Percentiles rank a stretch among this genome's conserved stretches.
These are phyloP conservation scores for Chaetops frenatus DNA, from an alignment of 2,113 vertebrate genomes.

Conservation along the genomic window DNA sequence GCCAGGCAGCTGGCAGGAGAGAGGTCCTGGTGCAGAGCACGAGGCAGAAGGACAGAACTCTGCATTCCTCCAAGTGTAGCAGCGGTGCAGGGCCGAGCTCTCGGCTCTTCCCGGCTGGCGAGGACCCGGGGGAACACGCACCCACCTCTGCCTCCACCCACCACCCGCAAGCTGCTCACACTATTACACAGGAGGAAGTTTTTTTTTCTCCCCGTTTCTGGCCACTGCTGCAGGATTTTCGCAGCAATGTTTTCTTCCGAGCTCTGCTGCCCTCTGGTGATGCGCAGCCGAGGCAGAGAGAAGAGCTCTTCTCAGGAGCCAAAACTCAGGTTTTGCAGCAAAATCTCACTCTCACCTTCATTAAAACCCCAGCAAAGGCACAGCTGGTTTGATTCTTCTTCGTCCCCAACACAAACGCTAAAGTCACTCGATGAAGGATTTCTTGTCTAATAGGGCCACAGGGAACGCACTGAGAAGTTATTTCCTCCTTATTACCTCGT, in stretches of 20 bases:
- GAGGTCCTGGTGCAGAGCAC: background rate
- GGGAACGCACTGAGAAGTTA: background rate
- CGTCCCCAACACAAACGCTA: background rate
- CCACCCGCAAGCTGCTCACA: background rate
- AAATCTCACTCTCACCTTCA: background rate
- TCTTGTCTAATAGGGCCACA: background rate
- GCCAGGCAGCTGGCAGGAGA: background rate
- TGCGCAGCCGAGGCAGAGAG: background rate
- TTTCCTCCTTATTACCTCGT: background rate
- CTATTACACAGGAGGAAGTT: accelerated
- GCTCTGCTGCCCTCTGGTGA: conserved; percentile 71
- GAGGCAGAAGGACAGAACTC: background rate
- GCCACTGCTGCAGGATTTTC: background rate
- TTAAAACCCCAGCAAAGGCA: background rate
- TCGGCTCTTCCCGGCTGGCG: accelerated
- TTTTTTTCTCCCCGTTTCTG: background rate
- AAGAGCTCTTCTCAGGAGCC: background rate
- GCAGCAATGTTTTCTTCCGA: background rate
- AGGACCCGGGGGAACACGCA: background rate
- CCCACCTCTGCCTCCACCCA: background rate
- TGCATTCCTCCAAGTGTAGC: accelerated
- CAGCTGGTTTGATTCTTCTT: background rate
- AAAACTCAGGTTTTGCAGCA: background rate
- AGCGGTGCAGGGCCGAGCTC: background rate
- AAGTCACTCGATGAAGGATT: background rate